A percentile compares a stretch with the other conserved stretches of the same genome.
Evolutionary conservation across 2,113 vertebrate species (phyloP).

Genomic region (Nestor notabilis): DNA sequence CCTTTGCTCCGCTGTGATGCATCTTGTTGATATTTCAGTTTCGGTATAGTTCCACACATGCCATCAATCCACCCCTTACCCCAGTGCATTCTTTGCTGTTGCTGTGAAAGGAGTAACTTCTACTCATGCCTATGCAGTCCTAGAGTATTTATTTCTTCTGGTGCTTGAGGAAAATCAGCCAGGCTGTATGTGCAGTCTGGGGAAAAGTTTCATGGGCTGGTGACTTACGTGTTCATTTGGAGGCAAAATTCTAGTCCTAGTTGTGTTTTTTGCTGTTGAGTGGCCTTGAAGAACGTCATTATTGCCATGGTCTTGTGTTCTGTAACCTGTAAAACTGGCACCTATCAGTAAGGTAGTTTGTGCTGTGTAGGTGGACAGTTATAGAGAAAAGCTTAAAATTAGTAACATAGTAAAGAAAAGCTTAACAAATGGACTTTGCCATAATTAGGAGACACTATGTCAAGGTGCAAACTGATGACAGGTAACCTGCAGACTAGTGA

Average conservation of each 20-base stretch:
- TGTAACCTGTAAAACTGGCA: accelerated
- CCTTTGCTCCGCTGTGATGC: neutral
- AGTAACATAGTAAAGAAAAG: neutral
- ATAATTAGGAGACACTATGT: neutral
- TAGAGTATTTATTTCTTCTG: neutral
- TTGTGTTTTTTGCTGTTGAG: neutral
- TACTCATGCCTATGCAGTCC: neutral
- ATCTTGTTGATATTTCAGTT: neutral
- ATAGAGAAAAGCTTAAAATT: neutral
- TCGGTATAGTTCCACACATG: neutral
- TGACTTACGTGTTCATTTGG: neutral
- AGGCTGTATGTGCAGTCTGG: neutral
- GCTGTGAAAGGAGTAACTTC: neutral
- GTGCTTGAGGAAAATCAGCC: neutral
- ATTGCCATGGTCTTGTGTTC: neutral
- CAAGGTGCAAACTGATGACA: neutral
- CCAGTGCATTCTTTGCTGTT: neutral
- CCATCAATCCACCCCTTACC: neutral
- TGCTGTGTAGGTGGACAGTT: neutral
- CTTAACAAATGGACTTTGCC: neutral
- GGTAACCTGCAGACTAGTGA: neutral
- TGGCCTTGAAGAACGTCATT: neutral
- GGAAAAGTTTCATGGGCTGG: neutral
- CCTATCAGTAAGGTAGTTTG: neutral
- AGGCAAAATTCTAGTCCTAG: neutral